These are phyloP conservation scores for Phrynosoma blainvillii DNA, from an alignment of 2,113 vertebrate species.

Conservation along the genomic window DNA sequence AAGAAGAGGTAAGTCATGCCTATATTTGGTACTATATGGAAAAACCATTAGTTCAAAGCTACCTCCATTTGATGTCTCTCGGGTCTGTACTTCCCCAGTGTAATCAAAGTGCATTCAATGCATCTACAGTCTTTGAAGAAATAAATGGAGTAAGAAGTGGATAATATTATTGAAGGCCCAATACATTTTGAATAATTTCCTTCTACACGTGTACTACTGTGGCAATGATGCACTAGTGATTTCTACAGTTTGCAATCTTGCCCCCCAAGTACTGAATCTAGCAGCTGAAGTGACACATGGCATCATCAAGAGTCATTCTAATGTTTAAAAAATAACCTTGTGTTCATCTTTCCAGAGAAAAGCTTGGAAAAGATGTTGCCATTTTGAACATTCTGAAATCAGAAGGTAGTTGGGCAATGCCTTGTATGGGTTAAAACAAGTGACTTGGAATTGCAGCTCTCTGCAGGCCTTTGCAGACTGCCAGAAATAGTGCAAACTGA, in stretches of 20 bases:
- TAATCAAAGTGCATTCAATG: too few species aligned
- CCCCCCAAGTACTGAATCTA: neutral
- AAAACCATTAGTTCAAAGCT: neutral
- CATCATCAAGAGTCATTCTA: neutral
- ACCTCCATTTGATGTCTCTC: neutral
- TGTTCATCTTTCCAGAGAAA: neutral
- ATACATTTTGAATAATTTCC: neutral
- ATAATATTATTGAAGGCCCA: neutral
- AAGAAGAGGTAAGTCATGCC: constrained; percentile 21
- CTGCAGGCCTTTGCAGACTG: too few species aligned
- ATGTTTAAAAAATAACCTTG: neutral
- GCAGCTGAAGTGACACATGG: neutral
- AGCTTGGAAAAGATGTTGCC: neutral
- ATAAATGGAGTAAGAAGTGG: neutral
- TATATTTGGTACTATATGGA: neutral
- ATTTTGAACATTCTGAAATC: neutral
- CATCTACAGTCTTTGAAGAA: neutral
- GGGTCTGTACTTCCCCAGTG: neutral
- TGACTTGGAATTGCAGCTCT: neutral
- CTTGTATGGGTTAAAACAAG: neutral
- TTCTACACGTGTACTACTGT: neutral
- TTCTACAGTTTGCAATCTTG: neutral
- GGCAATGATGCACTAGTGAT: neutral
- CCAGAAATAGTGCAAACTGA: too few species aligned
- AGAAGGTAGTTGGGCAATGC: neutral